These are phyloP conservation scores for Oscheius sp. DNA, from an alignment of 2,888 invertebrate genomes.

Conservation along the genomic window DNA sequence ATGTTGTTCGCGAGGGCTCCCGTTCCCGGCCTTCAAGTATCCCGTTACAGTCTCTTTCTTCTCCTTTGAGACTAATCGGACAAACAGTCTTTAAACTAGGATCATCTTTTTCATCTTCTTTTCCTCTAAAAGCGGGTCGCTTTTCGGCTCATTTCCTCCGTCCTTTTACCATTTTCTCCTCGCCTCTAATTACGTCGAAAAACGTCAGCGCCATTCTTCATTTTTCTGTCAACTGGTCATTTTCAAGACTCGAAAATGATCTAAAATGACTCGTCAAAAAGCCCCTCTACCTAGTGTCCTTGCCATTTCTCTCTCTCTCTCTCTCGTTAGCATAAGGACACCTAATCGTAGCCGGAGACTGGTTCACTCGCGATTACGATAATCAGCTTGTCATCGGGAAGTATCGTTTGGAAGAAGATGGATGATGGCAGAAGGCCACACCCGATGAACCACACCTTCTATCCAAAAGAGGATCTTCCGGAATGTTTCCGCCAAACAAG, in stretches of 20 bases:
- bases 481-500: no score
- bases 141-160: not conserved
- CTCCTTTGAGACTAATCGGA: slow-evolving; percentile 8
- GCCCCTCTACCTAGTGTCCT: not conserved
- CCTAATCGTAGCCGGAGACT: slow-evolving; percentile 1
- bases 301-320: not conserved
- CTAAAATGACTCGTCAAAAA: not conserved
- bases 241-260: not conserved
- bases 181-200: not conserved
- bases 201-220: not conserved
- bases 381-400: slow-evolving; percentile 26
- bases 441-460: no score
- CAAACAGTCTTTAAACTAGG: slow-evolving; percentile 9
- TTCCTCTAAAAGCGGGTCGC: not conserved
- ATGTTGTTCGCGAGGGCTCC: not conserved
- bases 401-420: no score
- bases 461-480: not conserved
- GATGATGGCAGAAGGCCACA: not conserved
- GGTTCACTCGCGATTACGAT: slow-evolving; percentile 7
- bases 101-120: not conserved
- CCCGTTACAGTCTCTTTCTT: slow-evolving; percentile 22
- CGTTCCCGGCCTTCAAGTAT: slow-evolving; percentile 7
- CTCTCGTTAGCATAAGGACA: slow-evolving; percentile 24
- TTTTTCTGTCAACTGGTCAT: not conserved
- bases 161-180: not conserved